Conservation (phyloP, 2,113 vertebrate genomes). For the Otus sunia region DNA sequence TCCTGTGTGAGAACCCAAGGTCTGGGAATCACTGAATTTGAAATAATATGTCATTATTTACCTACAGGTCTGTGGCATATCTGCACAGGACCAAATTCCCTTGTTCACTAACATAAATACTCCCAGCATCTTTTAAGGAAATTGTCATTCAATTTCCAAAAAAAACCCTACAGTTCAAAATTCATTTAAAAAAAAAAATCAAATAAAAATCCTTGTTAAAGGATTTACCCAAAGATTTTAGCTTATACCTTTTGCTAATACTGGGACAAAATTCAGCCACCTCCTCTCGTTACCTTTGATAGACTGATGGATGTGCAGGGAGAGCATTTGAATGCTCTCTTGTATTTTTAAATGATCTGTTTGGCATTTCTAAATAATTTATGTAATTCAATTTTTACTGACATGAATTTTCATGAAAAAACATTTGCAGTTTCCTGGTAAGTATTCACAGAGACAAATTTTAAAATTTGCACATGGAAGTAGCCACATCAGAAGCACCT, state of each 20-base stretch:
- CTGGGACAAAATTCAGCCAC: not conserved
- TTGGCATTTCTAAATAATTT: not conserved
- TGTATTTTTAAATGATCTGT: not conserved
- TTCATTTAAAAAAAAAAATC: not conserved
- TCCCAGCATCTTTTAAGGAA: not conserved
- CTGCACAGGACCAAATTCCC: not conserved
- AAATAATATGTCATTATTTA: not conserved
- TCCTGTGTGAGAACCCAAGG: not conserved
- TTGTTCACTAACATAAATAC: not conserved
- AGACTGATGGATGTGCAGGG: not conserved
- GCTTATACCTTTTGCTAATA: not conserved
- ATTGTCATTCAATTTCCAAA: not conserved
- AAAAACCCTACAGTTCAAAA: not conserved
- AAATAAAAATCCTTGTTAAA: not conserved
- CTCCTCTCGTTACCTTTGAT: not conserved
- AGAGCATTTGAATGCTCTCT: not conserved
- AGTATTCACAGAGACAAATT: not conserved
- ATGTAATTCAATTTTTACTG: not conserved
- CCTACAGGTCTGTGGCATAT: not conserved
- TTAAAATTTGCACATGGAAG: not conserved
- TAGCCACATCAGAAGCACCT: not conserved
- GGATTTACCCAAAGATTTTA: not conserved
- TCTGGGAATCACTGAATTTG: not conserved
- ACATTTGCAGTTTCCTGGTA: not conserved
- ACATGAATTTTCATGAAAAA: conserved; percentile 22